Conservation (phyloP, 2,888 invertebrate species). For the Brachyptera putata region DNA sequence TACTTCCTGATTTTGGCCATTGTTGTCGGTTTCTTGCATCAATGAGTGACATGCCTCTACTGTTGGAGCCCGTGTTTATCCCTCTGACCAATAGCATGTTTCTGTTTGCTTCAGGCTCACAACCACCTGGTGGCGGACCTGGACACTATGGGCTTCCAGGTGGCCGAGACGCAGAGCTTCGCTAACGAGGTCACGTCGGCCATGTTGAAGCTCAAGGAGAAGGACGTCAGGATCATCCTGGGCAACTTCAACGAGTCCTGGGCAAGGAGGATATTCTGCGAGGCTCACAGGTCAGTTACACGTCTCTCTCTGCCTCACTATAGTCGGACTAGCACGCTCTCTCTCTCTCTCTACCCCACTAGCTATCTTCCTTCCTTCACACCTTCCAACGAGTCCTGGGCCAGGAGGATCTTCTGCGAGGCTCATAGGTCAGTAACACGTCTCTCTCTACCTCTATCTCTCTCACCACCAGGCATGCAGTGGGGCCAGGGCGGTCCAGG, state of each 20-base stretch:
- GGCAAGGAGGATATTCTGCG: constrained; percentile 85
- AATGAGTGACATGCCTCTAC: too few species aligned
- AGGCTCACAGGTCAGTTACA: constrained; percentile 67
- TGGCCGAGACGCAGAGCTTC: constrained; percentile 87
- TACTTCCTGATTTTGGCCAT: too few species aligned
- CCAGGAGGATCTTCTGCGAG: constrained; percentile 82
- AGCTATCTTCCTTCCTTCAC: too few species aligned
- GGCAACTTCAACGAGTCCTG: constrained; percentile 95
- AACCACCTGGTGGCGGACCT: constrained; percentile 83
- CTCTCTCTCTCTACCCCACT: background rate
- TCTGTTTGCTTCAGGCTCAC: constrained; percentile 61
- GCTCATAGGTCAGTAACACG: constrained; percentile 66
- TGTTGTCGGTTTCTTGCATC: too few species aligned
- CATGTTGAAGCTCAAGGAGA: constrained; percentile 74
- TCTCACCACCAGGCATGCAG: too few species aligned
- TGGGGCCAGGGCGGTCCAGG: too few species aligned
- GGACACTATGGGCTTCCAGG: constrained; percentile 73
- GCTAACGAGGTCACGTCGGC: constrained; percentile 82
- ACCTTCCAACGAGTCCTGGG: constrained; percentile 95
- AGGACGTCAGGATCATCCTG: constrained; percentile 90
- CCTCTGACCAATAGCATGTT: too few species aligned
- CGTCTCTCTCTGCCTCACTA: background rate
- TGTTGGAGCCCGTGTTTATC: too few species aligned
- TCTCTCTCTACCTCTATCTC: background rate
- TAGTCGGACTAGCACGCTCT: too few species aligned